Conservation (phyloP, 1,140 invertebrate species). For the Lordiphosa stackelbergi region DNA sequence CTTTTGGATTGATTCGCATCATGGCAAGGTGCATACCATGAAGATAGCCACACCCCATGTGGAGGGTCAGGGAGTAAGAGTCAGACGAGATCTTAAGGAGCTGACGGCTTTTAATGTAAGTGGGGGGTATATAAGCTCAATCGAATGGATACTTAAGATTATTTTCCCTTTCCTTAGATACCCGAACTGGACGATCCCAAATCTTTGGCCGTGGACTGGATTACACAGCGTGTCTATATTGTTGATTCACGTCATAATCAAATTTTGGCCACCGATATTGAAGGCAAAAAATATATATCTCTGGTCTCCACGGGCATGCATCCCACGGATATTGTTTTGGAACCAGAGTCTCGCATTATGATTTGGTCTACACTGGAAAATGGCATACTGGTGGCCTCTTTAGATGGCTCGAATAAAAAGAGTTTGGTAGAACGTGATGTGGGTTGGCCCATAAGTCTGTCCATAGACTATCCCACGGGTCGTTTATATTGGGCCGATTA, state of each 20-base stretch:
- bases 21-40: slow-evolving; percentile 77
- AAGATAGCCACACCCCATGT: slow-evolving; percentile 70
- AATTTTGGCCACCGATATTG: slow-evolving; percentile 81
- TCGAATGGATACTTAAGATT: neutral
- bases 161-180: slow-evolving; percentile 33
- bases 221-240: slow-evolving; percentile 85
- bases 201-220: slow-evolving; percentile 88
- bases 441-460: slow-evolving; percentile 83
- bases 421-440: slow-evolving; percentile 79
- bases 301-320: slow-evolving; percentile 80
- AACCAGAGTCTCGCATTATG: slow-evolving; percentile 79
- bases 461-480: slow-evolving; percentile 83
- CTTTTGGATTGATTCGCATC: slow-evolving; percentile 80
- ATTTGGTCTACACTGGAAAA: slow-evolving; percentile 76
- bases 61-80: slow-evolving; percentile 43
- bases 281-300: slow-evolving; percentile 80
- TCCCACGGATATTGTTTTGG: slow-evolving; percentile 82
- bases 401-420: slow-evolving; percentile 82
- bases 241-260: slow-evolving; percentile 81
- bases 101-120: slow-evolving; percentile 71
- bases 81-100: slow-evolving; percentile 68
- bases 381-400: slow-evolving; percentile 82
- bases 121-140: neutral
- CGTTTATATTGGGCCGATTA: slow-evolving; percentile 88
- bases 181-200: slow-evolving; percentile 79